Evolutionary conservation across 2,888 invertebrate genomes (phyloP), one percentile per base, ranked within the genome.

Genomic region (Brachylomia viminalis): DNA sequence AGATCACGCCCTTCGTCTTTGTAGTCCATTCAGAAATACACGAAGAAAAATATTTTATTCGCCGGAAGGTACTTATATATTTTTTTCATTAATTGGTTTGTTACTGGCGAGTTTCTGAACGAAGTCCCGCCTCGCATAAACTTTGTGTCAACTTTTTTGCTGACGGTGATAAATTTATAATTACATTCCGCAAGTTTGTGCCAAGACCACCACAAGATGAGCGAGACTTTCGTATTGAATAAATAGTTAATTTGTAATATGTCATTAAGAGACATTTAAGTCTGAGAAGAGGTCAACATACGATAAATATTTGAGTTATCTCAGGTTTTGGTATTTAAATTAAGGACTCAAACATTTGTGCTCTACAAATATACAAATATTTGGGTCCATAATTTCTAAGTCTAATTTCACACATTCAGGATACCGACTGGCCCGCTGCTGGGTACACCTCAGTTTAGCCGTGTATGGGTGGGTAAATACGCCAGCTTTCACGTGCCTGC

Each of bases 51-150:
- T 56, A 56, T 80, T 68, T 83, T 59, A 47, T 83, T 49, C 52
- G 58, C 20, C 6, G 15, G 45, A 74, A n/a, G 23, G 69, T 83
- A 56, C 42, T 7, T 6, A 86, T 79, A 85, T 80, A 85, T 89
- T 81, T 87, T 85, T 84, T 84, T 71, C 72, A 78, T 84, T 91
- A 90, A 91, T 92, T 92, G 88, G 91, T 90, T 90, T 91, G 87
- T 90, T 89, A 79, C 83, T 75, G 80, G 72, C 79, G 84, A 90
- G 86, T 89, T 89, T 79, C 69, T 76, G 73, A 87, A 84, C 79
- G 81, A 86, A 81, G 70, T 73, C 78, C 75, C 75, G 75, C 72
- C 73, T 77, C 78, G 54, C 74, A 79, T 75, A 77, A 88, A 89
- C 77, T 87, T 88, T 86, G 72, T 74, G 79, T 69, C 79, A 72